Base-by-base conservation (phyloP, 2,113 vertebrate genomes). In the Erinaceus europaeus region DNA sequence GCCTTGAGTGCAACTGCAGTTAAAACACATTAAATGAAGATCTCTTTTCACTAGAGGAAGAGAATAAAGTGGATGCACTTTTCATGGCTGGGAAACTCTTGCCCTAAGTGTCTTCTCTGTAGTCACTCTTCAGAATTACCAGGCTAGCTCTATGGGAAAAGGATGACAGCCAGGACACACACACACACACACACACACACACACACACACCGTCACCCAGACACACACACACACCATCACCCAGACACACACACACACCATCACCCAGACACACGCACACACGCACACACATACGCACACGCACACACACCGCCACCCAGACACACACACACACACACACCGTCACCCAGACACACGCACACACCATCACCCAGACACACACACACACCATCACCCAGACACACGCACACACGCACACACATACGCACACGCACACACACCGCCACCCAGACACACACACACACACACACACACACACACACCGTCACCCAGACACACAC, bases 31-130 rank as follows among this genome's bases (percentile, higher is more conserved):
- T 83, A 92, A 50, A 83, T 62, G 88, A 38, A 95, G 74, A 79
- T 89, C 94, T 94, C 53, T 71, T 95, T 94, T 93, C 90, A 48
- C 84, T 68, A 50, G 79, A 61, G 69, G 48, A 77, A 83, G 84
- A 74, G 92, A 92, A 85, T 82, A 86, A 91, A 94, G 89, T 90
- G 90, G 88, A 76, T 92, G 88, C 52, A 88, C 85, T 95, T 87
- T 92, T 74, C 90, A 62, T 67, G 92, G 79, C 9, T 84, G 87
- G 75, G 68, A 71, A 82, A 77, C 91, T 91, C 69, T 44, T 44
- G n/a, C 25, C 42, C 59, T 84, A 55, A 90, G 84, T 92, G 77
- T 92, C 89, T 72, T 73, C 71, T 89, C 55, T 68, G 91, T 53
- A 73, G 87, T 78, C 55, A 85, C 87, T 90, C 79, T 84, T 89